These are phyloP conservation scores for Lytechinus pictus DNA, from an alignment of 35 echinoderm and acorn worm species.

Conservation along the genomic window DNA sequence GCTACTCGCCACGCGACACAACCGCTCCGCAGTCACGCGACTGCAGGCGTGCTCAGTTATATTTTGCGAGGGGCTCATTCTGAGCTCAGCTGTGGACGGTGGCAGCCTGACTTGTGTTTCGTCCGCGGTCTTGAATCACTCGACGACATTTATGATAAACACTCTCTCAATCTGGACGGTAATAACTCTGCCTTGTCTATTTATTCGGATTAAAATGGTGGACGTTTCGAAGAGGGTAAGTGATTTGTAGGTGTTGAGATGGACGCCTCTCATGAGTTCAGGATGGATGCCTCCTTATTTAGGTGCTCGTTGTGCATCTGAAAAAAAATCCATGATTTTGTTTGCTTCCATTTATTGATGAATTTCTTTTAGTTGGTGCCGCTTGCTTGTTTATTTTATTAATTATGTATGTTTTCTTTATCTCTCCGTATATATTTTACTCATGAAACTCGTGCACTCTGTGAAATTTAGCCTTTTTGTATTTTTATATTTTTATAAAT, in stretches of 20 bases:
- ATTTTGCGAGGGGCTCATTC: not conserved
- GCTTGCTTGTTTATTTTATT: too few relatives aligned
- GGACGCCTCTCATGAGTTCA: not conserved
- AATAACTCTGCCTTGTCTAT: slow-evolving; percentile 1
- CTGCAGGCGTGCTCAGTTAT: too few relatives aligned
- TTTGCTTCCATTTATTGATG: too few relatives aligned
- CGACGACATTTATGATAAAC: not conserved
- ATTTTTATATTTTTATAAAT: too few relatives aligned
- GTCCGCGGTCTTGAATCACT: not conserved
- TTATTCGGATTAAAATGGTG: not conserved
- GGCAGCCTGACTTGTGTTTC: not conserved
- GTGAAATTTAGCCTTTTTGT: too few relatives aligned
- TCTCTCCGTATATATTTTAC: too few relatives aligned
- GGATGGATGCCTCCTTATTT: not conserved
- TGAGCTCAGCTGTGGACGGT: not conserved
- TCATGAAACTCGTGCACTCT: too few relatives aligned
- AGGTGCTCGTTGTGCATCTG: not conserved
- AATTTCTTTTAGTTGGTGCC: too few relatives aligned
- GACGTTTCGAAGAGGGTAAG: not conserved
- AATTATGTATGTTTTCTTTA: too few relatives aligned
- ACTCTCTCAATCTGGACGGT: not conserved
- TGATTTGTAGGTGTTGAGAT: not conserved
- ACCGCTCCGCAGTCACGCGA: not conserved
- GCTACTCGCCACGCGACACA: not conserved
- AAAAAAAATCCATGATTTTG: not conserved